A percentile compares a stretch with the other conserved stretches of the same genome.
phyloP scores from a whole-genome alignment of 1,140 invertebrate genomes.

The Drosophila hydei region DNA sequence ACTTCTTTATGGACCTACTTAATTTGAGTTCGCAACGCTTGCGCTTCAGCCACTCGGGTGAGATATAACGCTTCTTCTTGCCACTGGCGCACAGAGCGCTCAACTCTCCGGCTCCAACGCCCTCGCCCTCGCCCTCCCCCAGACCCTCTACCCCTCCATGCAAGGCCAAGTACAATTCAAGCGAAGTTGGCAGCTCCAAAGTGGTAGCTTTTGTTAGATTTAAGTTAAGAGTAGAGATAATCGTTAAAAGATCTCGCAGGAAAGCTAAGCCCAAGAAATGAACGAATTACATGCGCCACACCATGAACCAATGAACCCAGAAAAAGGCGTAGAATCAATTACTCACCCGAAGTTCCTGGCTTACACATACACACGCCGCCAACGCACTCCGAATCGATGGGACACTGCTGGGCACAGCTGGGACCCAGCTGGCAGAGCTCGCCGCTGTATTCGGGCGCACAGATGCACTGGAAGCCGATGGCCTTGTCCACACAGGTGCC shows the following conservation, averaged over 20 bases:
- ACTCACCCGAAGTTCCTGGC: constrained; percentile 87
- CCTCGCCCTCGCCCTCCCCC: constrained; percentile 5
- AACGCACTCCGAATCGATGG: constrained; percentile 81
- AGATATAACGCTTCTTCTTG: constrained; percentile 80
- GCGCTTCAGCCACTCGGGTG: constrained; percentile 80
- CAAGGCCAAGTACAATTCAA: constrained; percentile 41
- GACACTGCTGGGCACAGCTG: constrained; percentile 74
- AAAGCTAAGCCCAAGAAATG: constrained; percentile 9
- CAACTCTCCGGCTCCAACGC: constrained; percentile 4
- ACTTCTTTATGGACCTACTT: constrained; percentile 57
- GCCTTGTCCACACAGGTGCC: constrained; percentile 87
- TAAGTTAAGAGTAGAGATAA: background rate
- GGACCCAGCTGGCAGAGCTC: constrained; percentile 78
- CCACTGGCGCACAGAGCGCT: constrained; percentile 54
- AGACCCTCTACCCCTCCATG: background rate
- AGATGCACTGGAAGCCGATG: constrained; percentile 88
- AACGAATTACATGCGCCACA: constrained; percentile 37
- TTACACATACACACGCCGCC: constrained; percentile 87
- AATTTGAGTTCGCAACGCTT: constrained; percentile 82
- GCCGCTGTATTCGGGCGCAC: constrained; percentile 89
- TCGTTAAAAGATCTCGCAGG: constrained; percentile 1
- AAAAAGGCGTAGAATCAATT: background rate
- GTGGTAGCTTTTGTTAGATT: constrained; percentile 54
- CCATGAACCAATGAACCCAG: constrained; percentile 16
- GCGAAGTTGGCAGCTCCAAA: constrained; percentile 55